Base-by-base conservation (phyloP, 2,797 vertebrate species). In the Typhlichthys subterraneus region DNA sequence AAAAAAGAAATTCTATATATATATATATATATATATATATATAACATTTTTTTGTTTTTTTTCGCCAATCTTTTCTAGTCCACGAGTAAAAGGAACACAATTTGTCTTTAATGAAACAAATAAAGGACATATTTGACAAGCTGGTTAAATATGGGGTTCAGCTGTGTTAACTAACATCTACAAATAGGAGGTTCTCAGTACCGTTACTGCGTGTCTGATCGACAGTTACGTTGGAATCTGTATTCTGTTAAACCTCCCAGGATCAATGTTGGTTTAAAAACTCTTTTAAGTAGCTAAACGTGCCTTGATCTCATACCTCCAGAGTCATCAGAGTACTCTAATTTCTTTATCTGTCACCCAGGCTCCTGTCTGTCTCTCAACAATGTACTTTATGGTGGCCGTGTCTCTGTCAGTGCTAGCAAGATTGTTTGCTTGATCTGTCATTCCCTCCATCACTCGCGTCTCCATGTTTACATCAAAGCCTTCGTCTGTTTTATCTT, bases 341-440 rank as follows among this genome's bases (percentile, higher is more conserved):
- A 4, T 45, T 19, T 57, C 9, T 12, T 3, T 38, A 7, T 14
- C 53, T 33, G 29, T 55, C 53, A n/a, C 12, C 10, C 53, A 33
- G 53, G 12, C 57, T 48, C 45, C 14, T 57, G 29, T 56, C 31
- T 49, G 53, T 54, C 23, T 73, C 23, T 63, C 62, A 71, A 65
- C 50, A 56, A 67, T 71, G 59, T 72, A 61, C 49, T 67, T 52
- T 73, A 23, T 70, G 81, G 72, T 61, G 74, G 73, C 67, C 71
- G 19, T 29, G 31, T 71, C 68, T 69, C 65, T 67, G 70, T 19
- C 70, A 57, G 72, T 68, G 48, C 52, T 65, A 10, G 15, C 73
- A 68, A 23, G 58, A 72, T 78, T 67, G 67, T 15, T 69, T 73
- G 23, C 23, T 23, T 23, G 23, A 23, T 3, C 23, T 3, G 76